Percentiles rank a stretch among this genome's conserved stretches.
These are phyloP conservation scores for Ianthella basta DNA, from an alignment of 37 sponge, comb jelly and placozoan species.

Conservation along the genomic window DNA sequence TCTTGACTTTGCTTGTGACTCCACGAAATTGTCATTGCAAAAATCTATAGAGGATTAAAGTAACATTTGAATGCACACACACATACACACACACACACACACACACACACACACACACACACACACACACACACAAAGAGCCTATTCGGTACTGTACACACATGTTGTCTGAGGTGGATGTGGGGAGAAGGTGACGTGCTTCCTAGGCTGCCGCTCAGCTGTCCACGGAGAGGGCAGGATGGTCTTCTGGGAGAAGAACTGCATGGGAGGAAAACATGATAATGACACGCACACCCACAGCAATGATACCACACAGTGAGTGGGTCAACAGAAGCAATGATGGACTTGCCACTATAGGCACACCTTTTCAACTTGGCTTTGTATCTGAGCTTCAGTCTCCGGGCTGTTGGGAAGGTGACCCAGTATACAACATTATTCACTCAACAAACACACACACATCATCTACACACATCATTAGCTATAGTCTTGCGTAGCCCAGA, in stretches of 20 bases:
- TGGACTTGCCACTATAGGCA: background rate
- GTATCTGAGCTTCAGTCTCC: slow-evolving; percentile 42
- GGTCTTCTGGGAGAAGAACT: slow-evolving; percentile 71
- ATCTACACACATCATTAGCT: too few species aligned
- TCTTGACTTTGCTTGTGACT: slow-evolving; percentile 14
- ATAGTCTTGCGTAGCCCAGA: too few species aligned
- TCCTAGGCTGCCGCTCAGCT: background rate
- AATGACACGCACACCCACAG: background rate
- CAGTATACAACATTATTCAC: background rate
- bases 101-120: background rate
- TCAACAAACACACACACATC: background rate
- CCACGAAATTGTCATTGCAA: slow-evolving; percentile 32
- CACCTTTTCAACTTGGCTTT: slow-evolving; percentile 49
- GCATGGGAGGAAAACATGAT: background rate
- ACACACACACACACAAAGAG: background rate
- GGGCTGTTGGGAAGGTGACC: slow-evolving; percentile 35
- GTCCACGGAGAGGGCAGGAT: slow-evolving; percentile 79
- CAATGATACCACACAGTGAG: too few species aligned
- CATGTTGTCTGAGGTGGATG: slow-evolving; percentile 67
- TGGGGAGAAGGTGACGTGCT: slow-evolving; percentile 76
- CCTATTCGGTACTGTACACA: background rate
- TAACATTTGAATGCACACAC: background rate
- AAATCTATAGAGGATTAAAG: slow-evolving; percentile 11
- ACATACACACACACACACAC: background rate
- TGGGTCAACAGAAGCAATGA: too few species aligned